A percentile compares a stretch with the other conserved stretches of the same genome.
phyloP scores from a whole-genome alignment of 1,140 invertebrate genomes.

The Idris sp. region DNA sequence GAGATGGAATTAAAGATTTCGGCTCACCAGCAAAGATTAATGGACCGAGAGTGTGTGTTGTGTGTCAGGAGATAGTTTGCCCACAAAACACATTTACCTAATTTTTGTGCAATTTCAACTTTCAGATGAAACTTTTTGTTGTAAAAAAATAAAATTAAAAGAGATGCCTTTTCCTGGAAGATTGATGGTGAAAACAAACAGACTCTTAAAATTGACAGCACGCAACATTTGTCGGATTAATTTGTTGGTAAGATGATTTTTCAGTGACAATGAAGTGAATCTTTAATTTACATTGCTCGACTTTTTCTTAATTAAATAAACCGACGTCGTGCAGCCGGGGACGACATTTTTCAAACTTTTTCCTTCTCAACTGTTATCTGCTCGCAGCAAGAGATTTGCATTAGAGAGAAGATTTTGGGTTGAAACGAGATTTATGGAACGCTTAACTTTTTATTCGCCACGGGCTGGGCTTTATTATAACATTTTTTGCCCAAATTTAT shows the following conservation, averaged over 20 bases:
- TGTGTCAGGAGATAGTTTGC: conserved; percentile 1
- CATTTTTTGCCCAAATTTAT: conserved; percentile 27
- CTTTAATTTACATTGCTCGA: background rate
- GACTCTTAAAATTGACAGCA: no score
- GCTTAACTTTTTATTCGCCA: conserved; percentile 28
- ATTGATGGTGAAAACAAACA: conserved; percentile 11
- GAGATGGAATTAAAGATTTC: conserved; percentile 39
- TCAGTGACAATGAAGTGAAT: background rate
- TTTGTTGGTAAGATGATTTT: no score
- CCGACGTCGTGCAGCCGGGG: background rate
- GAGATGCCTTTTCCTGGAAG: conserved; percentile 17
- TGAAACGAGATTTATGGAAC: conserved; percentile 28
- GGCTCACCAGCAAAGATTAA: conserved; percentile 34
- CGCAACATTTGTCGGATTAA: no score
- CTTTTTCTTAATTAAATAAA: conserved; percentile 7
- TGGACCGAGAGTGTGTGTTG: no score
- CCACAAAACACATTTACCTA: conserved; percentile 26
- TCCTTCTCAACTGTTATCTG: conserved; percentile 21
- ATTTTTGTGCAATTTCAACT: conserved; percentile 39
- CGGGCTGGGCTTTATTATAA: conserved; percentile 7
- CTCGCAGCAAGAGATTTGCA: conserved; percentile 23
- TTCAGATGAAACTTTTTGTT: conserved; percentile 18
- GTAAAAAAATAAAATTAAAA: no score
- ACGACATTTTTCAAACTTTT: conserved; percentile 35
- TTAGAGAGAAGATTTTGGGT: conserved; percentile 32